phyloP scores from a whole-genome alignment of 2,797 vertebrate genomes.

The Miichthys miiuy region DNA sequence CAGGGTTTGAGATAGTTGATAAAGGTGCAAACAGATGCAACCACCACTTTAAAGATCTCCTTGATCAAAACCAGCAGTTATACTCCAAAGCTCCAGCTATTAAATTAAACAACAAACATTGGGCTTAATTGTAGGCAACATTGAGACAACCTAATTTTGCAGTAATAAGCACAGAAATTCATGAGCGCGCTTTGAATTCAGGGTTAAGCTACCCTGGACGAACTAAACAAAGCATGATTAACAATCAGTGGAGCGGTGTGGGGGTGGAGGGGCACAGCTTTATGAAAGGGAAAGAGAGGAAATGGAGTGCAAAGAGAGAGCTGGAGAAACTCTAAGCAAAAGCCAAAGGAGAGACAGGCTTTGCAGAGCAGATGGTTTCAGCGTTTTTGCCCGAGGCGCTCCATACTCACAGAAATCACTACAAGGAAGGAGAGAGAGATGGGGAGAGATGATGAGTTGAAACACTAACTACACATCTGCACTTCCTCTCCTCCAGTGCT shows the following conservation, averaged over 20 bases:
- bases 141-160: conserved; percentile 1
- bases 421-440: conserved; percentile 60
- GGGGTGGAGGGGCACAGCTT: not conserved
- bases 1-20: conserved; percentile 11
- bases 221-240: conserved; percentile 45
- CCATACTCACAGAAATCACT: conserved; percentile 71
- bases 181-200: conserved; percentile 25
- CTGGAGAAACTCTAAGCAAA: conserved; percentile 52
- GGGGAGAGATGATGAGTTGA: conserved; percentile 59
- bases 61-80: conserved; percentile 9
- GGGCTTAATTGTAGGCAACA: conserved; percentile 18
- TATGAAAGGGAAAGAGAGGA: conserved; percentile 11
- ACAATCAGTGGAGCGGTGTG: conserved; percentile 1
- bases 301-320: conserved; percentile 30
- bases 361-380: conserved; percentile 80
- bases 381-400: conserved; percentile 72
- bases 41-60: not conserved
- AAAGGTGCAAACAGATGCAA: not conserved
- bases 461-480: conserved; percentile 74
- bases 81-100: not conserved
- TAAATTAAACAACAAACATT: conserved; percentile 3
- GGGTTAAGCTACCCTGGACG: conserved; percentile 14
- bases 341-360: conserved; percentile 61
- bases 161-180: not conserved
- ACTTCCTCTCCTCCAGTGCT: conserved; percentile 63